Conservation (phyloP, 2,888 invertebrate species). For the Amblyjoppa fuscipennis region DNA sequence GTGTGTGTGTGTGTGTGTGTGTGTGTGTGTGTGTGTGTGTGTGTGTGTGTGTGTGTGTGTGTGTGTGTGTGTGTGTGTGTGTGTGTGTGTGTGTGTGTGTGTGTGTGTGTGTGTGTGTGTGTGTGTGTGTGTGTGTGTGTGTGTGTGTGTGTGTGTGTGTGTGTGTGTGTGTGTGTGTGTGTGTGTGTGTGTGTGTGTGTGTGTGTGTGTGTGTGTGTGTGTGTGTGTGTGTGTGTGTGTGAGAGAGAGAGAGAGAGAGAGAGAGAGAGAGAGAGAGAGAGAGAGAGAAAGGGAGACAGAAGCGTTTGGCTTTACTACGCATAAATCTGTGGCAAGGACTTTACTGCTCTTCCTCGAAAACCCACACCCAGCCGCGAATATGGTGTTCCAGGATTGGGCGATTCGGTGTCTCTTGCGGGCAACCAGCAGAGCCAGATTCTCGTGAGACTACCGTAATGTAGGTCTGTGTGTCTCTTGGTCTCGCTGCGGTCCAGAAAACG, state of each 20-base stretch:
- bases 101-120: neutral
- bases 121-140: neutral
- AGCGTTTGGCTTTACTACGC: conserved; percentile 78
- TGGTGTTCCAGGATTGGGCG: conserved; percentile 34
- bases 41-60: neutral
- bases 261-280: too few species aligned
- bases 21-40: neutral
- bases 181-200: neutral
- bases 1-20: neutral
- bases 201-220: neutral
- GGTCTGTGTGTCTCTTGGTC: conserved; percentile 75
- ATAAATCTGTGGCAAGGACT: conserved; percentile 81
- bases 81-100: too few species aligned
- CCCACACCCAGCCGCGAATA: conserved; percentile 67
- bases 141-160: neutral
- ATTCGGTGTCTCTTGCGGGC: conserved; percentile 33
- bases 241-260: too few species aligned
- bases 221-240: too few species aligned
- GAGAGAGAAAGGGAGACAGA: conserved; percentile 25
- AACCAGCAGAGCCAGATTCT: conserved; percentile 51
- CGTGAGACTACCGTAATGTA: conserved; percentile 70
- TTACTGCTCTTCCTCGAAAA: conserved; percentile 82
- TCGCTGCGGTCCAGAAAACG: conserved; percentile 51
- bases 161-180: neutral
- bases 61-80: neutral